Evolutionary conservation across 2,113 vertebrate species (phyloP), one percentile per base, ranked within the genome.

Genomic region (Xyrauchen texanus): DNA sequence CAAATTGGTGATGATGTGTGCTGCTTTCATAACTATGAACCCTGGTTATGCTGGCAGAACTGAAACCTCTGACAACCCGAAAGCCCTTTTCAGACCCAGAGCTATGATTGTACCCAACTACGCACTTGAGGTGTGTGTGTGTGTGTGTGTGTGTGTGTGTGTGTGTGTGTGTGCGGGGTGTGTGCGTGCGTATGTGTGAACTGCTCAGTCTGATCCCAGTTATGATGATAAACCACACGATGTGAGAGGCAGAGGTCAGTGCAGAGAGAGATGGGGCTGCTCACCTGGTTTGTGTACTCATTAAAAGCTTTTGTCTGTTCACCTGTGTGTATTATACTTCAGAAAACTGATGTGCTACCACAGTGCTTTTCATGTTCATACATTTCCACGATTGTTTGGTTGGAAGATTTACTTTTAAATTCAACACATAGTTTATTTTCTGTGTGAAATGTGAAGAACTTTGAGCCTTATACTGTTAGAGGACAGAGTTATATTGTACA

Each of bases 41-140:
- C 95, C 95, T 0, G 95, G 95, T n/a, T 95, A 96, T 2, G 94
- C 95, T 12, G 95, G 95, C 84, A 91, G 95, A 80, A 96, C 95
- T 0, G 95, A 96, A 73, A 85, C 96, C 47, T 95, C 96, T 0
- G 96, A 96, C 84, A 96, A 96, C 76, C 86, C 96, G 58, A 95
- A 96, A 90, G 93, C 95, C 68, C 91, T 97, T 1, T 97, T 97
- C 76, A 91, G 95, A 90, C 95, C 95, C 8, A 93, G 95, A 72
- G 91, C 95, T n/a, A 96, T 96, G 95, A 96, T 96, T 94, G 94
- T 97, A 83, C 95, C 95, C 73, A 96, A 96, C 85, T 96, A 96
- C 2, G 92, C 94, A 2, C 90, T 96, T 69, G 95, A 96, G 94
- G 95, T 81, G 65, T 64, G 76, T 68, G 34, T 34, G 21, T 34